A percentile compares a stretch with the other conserved stretches of the same genome.
phyloP scores from a whole-genome alignment of 37 sponge, comb jelly and placozoan species.

The Spongilla lacustris region DNA sequence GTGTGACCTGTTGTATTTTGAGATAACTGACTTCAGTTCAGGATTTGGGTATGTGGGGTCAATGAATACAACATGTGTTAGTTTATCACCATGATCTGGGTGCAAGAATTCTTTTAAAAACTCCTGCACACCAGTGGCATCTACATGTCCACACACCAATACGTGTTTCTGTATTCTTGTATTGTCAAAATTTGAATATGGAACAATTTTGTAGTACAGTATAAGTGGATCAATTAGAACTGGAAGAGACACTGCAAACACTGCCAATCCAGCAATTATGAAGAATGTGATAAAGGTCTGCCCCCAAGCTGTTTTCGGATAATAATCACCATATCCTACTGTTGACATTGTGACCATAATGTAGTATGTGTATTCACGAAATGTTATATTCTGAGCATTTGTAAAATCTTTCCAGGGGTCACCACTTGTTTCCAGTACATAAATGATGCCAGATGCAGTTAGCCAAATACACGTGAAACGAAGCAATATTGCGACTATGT shows the following conservation, averaged over 20 bases:
- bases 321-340: slow-evolving; percentile 88
- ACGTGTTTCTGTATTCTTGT: slow-evolving; percentile 44
- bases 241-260: slow-evolving; percentile 58
- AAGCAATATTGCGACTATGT: slow-evolving; percentile 26
- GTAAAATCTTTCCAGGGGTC: slow-evolving; percentile 73
- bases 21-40: slow-evolving; percentile 49
- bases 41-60: slow-evolving; percentile 47
- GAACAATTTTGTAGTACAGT: slow-evolving; percentile 15
- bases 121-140: slow-evolving; percentile 17
- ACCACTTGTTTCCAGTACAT: slow-evolving; percentile 75
- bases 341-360: slow-evolving; percentile 85
- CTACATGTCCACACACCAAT: slow-evolving; percentile 77
- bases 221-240: slow-evolving; percentile 22
- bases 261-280: slow-evolving; percentile 70
- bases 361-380: slow-evolving; percentile 59
- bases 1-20: slow-evolving; percentile 55
- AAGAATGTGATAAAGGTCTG: slow-evolving; percentile 72
- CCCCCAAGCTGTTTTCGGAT: slow-evolving; percentile 63
- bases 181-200: slow-evolving; percentile 37
- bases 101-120: slow-evolving; percentile 82
- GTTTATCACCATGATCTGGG: slow-evolving; percentile 52
- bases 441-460: slow-evolving; percentile 65
- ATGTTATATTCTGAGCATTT: slow-evolving; percentile 5
- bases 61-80: slow-evolving; percentile 69
- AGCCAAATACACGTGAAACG: slow-evolving; percentile 61